Conservation (phyloP, 2,888 invertebrate genomes). For the Callyntrura guangdongensis region DNA sequence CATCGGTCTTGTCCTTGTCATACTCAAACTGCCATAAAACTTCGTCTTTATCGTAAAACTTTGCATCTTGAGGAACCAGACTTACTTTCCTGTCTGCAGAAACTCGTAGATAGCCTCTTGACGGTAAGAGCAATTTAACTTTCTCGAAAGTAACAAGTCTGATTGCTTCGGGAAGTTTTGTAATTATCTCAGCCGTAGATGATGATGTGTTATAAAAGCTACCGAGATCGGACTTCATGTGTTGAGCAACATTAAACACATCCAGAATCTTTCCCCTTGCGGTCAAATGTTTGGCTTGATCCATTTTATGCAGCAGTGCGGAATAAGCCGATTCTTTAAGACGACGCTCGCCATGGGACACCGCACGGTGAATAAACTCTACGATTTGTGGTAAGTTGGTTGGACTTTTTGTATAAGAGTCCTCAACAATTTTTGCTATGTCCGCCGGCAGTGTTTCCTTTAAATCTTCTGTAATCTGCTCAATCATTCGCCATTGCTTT, state of each 20-base stretch:
- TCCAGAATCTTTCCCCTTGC: conserved; percentile 75
- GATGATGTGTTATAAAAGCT: conserved; percentile 75
- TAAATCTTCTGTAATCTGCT: conserved; percentile 79
- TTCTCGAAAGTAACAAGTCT: conserved; percentile 78
- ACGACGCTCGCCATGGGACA: conserved; percentile 73
- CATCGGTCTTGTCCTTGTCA: conserved; percentile 80
- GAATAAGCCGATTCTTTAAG: conserved; percentile 78
- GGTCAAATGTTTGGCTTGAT: conserved; percentile 66
- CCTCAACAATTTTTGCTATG: conserved; percentile 79
- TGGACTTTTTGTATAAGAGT: conserved; percentile 69
- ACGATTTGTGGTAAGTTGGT: conserved; percentile 53
- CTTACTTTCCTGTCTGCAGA: conserved; percentile 77
- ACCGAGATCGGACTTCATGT: conserved; percentile 79
- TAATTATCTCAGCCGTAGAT: conserved; percentile 76
- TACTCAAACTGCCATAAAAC: conserved; percentile 80
- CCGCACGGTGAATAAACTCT: conserved; percentile 80
- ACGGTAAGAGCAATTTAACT: conserved; percentile 73
- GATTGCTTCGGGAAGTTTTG: conserved; percentile 75
- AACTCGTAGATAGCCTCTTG: conserved; percentile 77
- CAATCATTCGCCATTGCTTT: conserved; percentile 79
- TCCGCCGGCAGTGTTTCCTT: conserved; percentile 78
- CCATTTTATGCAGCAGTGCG: conserved; percentile 74
- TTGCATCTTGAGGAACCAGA: conserved; percentile 75
- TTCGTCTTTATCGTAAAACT: conserved; percentile 80
- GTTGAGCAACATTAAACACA: conserved; percentile 77